Evolutionary conservation across 2,113 vertebrate genomes (phyloP).

Genomic region (Cygnus atratus): DNA sequence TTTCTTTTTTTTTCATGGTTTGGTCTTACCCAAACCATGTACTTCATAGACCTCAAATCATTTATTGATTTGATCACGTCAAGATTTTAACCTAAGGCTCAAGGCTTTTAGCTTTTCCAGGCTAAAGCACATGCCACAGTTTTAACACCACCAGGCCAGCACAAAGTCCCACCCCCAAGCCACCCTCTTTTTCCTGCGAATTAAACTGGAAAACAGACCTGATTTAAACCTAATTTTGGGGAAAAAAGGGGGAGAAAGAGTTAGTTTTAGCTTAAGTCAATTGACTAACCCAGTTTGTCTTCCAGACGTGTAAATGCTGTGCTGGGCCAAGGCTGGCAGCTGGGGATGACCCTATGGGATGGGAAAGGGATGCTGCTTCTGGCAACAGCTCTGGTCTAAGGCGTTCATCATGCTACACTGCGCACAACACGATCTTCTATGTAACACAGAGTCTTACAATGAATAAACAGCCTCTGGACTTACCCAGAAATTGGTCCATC

Average conservation of each 20-base stretch:
- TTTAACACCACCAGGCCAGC: not conserved
- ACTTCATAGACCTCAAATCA: not conserved
- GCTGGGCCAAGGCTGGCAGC: fast-evolving
- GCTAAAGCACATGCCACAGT: not conserved
- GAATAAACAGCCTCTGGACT: not conserved
- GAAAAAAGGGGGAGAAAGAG: not conserved
- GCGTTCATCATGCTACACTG: fast-evolving
- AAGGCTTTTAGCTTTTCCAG: not conserved
- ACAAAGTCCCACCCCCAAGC: not conserved
- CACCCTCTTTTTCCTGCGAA: not conserved
- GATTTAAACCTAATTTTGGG: not conserved
- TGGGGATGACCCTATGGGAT: not conserved
- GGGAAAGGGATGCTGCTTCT: not conserved
- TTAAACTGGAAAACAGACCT: not conserved
- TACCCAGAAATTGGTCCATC: conserved; percentile 71
- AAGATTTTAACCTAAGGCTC: not conserved
- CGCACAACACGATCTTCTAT: not conserved
- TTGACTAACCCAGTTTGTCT: not conserved
- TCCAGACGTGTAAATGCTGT: not conserved
- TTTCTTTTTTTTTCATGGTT: not conserved
- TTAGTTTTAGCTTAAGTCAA: not conserved
- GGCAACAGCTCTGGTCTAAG: not conserved
- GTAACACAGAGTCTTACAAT: fast-evolving
- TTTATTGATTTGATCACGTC: not conserved
- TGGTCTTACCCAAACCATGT: not conserved